These are phyloP conservation scores for Saxidomus purpurata DNA, from an alignment of 1,140 invertebrate genomes.

Conservation along the genomic window DNA sequence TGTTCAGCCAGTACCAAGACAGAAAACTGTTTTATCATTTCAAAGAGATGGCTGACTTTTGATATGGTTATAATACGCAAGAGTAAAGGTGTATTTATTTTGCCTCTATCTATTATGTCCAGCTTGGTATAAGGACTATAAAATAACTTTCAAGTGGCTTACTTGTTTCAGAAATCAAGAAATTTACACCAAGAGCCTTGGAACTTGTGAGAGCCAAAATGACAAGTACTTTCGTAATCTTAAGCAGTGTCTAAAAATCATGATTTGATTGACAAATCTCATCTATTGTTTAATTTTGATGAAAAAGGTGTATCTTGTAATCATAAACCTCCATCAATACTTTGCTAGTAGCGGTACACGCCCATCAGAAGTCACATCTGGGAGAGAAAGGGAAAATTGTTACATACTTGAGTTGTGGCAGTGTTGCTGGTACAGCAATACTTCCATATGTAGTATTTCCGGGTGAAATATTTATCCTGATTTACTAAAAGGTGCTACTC, in stretches of 20 bases:
- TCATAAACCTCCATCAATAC: conserved; percentile 73
- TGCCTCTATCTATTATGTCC: too few species aligned
- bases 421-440: conserved; percentile 81
- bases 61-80: too few species aligned
- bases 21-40: too few species aligned
- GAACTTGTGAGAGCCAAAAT: conserved; percentile 14
- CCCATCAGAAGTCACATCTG: conserved; percentile 81
- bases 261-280: conserved; percentile 73
- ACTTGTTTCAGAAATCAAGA: conserved; percentile 4
- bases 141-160: conserved; percentile 43
- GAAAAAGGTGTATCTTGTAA: conserved; percentile 85
- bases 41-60: too few species aligned
- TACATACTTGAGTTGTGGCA: conserved; percentile 84
- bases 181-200: conserved; percentile 9
- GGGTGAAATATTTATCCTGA: conserved; percentile 80
- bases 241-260: conserved; percentile 25
- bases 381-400: conserved; percentile 85
- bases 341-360: not conserved
- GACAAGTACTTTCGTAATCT: conserved; percentile 41
- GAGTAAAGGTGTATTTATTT: too few species aligned
- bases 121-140: too few species aligned
- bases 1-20: too few species aligned
- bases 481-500: conserved; percentile 27
- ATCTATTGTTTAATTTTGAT: conserved; percentile 85
- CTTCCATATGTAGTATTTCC: conserved; percentile 85